These are phyloP conservation scores for Thaumatotibia leucotreta DNA, from an alignment of 1,140 invertebrate species.

Conservation along the genomic window DNA sequence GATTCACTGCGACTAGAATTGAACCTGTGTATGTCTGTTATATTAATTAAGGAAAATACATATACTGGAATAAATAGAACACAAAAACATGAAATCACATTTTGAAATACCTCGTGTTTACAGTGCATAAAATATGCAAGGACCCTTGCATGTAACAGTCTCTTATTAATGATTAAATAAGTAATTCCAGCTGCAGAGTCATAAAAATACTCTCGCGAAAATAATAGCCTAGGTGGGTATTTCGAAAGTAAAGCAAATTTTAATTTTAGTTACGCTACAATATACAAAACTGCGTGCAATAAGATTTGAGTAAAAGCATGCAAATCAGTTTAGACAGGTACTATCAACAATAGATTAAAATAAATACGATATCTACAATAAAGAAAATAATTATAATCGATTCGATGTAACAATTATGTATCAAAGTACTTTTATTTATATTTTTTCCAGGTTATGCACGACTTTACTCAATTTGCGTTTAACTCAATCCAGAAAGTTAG, in stretches of 20 bases:
- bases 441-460: too few species aligned
- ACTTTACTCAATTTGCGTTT: too few species aligned
- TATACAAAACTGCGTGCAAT: neutral
- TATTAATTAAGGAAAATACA: constrained; percentile 78
- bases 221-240: neutral
- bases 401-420: too few species aligned
- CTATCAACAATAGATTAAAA: neutral
- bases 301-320: neutral
- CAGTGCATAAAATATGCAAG: neutral
- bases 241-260: neutral
- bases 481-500: too few species aligned
- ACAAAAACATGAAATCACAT: neutral
- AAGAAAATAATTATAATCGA: too few species aligned
- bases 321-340: neutral
- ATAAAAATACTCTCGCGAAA: neutral
- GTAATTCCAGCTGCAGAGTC: neutral
- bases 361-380: too few species aligned
- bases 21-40: constrained; percentile 92
- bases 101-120: neutral
- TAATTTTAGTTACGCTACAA: neutral
- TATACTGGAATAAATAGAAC: neutral
- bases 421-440: too few species aligned
- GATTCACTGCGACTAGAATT: constrained; percentile 97
- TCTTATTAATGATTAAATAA: constrained; percentile 19
- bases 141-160: neutral